phyloP scores from a whole-genome alignment of 2,888 invertebrate species.

The Nasonia oneida region DNA sequence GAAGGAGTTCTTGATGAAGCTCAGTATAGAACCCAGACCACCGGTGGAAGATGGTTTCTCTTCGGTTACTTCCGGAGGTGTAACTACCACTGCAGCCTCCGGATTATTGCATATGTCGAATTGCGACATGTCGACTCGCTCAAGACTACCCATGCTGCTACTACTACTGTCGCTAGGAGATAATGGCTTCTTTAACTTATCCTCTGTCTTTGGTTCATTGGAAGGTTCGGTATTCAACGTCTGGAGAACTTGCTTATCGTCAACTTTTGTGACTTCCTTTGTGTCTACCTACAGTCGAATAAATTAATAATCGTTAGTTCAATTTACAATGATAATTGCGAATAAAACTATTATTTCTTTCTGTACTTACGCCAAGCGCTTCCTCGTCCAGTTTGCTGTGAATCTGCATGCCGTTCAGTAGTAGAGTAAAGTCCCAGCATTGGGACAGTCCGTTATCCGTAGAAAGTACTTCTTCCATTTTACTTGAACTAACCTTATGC shows the following conservation, averaged over 20 bases:
- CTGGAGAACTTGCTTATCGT: background rate
- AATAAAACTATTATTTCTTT: background rate
- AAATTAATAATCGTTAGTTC: background rate
- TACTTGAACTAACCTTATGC: constrained; percentile 23
- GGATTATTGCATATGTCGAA: constrained; percentile 39
- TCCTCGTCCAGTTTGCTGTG: constrained; percentile 63
- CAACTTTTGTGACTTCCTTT: background rate
- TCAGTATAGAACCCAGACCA: constrained; percentile 59
- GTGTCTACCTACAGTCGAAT: background rate
- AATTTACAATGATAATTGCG: background rate
- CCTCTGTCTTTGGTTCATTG: constrained; percentile 9
- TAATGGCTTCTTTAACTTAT: constrained; percentile 24
- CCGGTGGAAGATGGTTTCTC: background rate
- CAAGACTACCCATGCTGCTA: constrained; percentile 47
- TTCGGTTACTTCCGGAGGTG: background rate
- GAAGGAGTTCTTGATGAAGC: constrained; percentile 61
- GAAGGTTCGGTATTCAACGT: background rate
- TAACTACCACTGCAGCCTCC: background rate
- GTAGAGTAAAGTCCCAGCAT: constrained; percentile 68
- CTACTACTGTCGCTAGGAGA: constrained; percentile 15
- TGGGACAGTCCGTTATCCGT: constrained; percentile 63
- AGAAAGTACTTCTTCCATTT: background rate
- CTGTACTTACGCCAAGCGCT: background rate
- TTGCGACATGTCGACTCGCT: constrained; percentile 47
- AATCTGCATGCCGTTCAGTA: constrained; percentile 63